phyloP scores from a whole-genome alignment of 1,140 invertebrate species.

The Chrysomallon squamiferum region DNA sequence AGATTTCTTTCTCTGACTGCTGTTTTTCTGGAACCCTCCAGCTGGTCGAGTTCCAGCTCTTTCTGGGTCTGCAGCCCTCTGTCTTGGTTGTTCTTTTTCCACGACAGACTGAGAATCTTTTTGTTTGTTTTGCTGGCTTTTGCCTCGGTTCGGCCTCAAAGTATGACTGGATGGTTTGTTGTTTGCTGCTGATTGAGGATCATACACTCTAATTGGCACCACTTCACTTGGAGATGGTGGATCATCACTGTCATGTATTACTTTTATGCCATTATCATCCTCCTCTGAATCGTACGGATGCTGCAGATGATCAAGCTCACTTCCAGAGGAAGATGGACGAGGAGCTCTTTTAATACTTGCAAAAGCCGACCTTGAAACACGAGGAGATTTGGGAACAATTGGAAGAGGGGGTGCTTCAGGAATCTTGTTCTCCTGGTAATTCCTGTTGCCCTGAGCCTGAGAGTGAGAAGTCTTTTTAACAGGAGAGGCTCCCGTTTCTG shows the following conservation, averaged over 20 bases:
- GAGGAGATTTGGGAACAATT: conserved; percentile 20
- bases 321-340: conserved; percentile 27
- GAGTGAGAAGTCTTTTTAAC: conserved; percentile 5
- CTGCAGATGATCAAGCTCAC: conserved; percentile 26
- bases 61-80: conserved; percentile 1
- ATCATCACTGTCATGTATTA: conserved; percentile 3
- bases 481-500: conserved; percentile 13
- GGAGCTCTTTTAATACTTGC: conserved; percentile 30
- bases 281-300: conserved; percentile 16
- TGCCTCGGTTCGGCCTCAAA: conserved; percentile 9
- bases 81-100: background rate
- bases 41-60: background rate
- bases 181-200: conserved; percentile 9
- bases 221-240: conserved; percentile 24
- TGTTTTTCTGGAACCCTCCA: conserved; percentile 14
- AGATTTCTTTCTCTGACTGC: conserved; percentile 5
- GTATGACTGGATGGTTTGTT: conserved; percentile 15
- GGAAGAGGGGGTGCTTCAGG: conserved; percentile 20
- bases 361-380: conserved; percentile 10
- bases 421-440: conserved; percentile 2
- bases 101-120: background rate
- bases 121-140: conserved; percentile 5
- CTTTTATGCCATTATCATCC: conserved; percentile 10
- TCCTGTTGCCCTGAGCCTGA: conserved; percentile 3
- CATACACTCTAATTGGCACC: conserved; percentile 14